Conservation (phyloP, 2,797 vertebrate genomes). For the Alfaro cultratus region DNA sequence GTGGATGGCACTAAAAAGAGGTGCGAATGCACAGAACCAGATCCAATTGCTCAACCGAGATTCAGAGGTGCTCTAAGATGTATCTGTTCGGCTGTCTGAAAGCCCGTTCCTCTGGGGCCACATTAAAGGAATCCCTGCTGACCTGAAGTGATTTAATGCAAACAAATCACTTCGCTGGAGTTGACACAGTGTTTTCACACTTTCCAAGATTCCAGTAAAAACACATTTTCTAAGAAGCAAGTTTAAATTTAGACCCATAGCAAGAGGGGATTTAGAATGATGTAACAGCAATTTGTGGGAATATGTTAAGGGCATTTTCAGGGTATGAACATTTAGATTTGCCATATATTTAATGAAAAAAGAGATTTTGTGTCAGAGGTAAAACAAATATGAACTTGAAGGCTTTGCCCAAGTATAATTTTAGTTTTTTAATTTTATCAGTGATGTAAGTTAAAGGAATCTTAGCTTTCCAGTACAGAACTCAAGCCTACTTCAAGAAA, state of each 20-base stretch:
- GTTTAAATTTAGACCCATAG: background rate
- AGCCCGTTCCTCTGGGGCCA: background rate
- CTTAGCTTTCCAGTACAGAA: background rate
- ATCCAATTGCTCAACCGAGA: background rate
- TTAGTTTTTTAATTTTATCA: background rate
- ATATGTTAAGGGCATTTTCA: background rate
- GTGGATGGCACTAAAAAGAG: background rate
- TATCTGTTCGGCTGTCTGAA: background rate
- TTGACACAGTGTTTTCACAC: background rate
- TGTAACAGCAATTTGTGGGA: slow-evolving; percentile 2
- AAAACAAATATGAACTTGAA: background rate
- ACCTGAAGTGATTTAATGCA: background rate
- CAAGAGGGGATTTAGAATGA: background rate
- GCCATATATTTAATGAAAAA: background rate
- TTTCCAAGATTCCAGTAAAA: background rate
- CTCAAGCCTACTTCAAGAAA: background rate
- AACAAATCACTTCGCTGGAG: no score
- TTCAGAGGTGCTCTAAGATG: background rate
- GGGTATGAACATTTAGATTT: background rate
- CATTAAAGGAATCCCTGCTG: background rate
- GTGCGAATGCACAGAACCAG: background rate
- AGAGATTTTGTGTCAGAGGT: background rate
- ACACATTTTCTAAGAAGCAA: background rate
- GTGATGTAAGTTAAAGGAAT: background rate
- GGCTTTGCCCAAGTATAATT: background rate